Base-by-base conservation (phyloP, 92 coral and sea anemone species). In the Porites cylindrica region DNA sequence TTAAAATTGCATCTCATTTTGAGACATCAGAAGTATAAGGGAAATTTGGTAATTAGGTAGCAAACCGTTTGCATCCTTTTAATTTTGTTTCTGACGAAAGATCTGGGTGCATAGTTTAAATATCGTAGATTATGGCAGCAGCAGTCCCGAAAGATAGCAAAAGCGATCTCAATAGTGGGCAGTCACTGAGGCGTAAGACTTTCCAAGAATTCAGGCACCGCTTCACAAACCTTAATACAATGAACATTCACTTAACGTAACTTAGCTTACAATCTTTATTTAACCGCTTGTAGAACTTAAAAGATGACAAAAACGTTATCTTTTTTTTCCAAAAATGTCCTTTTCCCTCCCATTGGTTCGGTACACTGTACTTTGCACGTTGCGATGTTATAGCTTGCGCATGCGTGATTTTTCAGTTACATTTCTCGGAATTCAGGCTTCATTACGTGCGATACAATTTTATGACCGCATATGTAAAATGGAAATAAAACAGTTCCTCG, bases 131-230 rank as follows among this genome's bases (percentile, higher is more conserved):
- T 38, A 38, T 38, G 32, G 32, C 32, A 38, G 47, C 47, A 38
- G 47, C 7, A 38, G 47, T 7, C 47, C 47, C 47, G 47, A 38
- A 38, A 38, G 6, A 38, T 24, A 58, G 60, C 20, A 62, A 62
- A 19, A 43, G 5, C 17, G 2, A 20, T 13, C 16, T 8, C 53
- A 24, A 14, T 11, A 10, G 87, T 5, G 18, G 29, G 80, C 87
- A 72, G 6, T 74, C 51, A 61, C 47, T 38, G 47, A 38, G 47
- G 87, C 80, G 24, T 61, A 20, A 63, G 14, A 51, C n/a, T 83
- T 83, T 83, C 87, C 65, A 73, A 53, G 87, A 83, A 83, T 73
- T 64, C 73, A 83, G 17, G 87, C 73, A 43, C 53, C 63, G 54
- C 38, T 83, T 62, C 26, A 62, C 80, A 8, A 2, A 20, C 79